Conservation (phyloP, 2,888 invertebrate genomes). For the Caenorhabditis wallacei region DNA sequence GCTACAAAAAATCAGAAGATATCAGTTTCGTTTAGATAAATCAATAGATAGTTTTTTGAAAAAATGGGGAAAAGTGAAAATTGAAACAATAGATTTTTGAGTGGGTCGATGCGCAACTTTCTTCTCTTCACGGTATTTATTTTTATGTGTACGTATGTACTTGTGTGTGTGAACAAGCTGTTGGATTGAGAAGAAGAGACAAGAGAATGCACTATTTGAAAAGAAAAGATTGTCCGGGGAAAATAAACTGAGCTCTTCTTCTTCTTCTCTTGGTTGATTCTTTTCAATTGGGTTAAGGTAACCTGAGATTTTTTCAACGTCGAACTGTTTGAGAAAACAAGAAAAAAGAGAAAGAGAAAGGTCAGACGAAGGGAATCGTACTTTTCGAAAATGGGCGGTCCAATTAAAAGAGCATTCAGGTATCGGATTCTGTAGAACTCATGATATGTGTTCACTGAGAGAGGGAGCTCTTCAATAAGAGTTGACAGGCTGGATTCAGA, state of each 20-base stretch:
- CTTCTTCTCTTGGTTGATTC: slow-evolving; percentile 6
- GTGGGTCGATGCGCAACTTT: slow-evolving; percentile 25
- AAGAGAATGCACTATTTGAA: slow-evolving; percentile 31
- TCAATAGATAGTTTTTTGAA: slow-evolving; percentile 30
- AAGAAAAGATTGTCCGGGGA: neutral
- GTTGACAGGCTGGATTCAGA: too few relatives aligned
- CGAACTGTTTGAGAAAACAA: slow-evolving; percentile 2
- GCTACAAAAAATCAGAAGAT: slow-evolving; percentile 12
- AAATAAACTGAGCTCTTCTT: neutral
- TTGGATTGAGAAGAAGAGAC: slow-evolving; percentile 16
- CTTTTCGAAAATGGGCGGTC: slow-evolving; percentile 19
- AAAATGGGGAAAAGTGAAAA: slow-evolving; percentile 18
- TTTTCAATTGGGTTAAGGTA: slow-evolving; percentile 44
- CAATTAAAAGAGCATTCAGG: too few relatives aligned
- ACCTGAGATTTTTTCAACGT: slow-evolving; percentile 47
- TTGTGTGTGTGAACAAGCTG: slow-evolving; percentile 58
- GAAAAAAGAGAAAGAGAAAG: neutral
- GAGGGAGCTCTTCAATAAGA: too few relatives aligned
- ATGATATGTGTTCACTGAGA: too few relatives aligned
- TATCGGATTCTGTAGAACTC: too few relatives aligned
- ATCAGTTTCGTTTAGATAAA: slow-evolving; percentile 18
- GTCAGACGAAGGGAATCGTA: slow-evolving; percentile 12
- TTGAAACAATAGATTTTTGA: slow-evolving; percentile 38
- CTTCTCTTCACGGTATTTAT: slow-evolving; percentile 13
- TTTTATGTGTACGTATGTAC: slow-evolving; percentile 46